Conservation (phyloP, 2,888 invertebrate genomes). For the Drymonia ruficornis region DNA sequence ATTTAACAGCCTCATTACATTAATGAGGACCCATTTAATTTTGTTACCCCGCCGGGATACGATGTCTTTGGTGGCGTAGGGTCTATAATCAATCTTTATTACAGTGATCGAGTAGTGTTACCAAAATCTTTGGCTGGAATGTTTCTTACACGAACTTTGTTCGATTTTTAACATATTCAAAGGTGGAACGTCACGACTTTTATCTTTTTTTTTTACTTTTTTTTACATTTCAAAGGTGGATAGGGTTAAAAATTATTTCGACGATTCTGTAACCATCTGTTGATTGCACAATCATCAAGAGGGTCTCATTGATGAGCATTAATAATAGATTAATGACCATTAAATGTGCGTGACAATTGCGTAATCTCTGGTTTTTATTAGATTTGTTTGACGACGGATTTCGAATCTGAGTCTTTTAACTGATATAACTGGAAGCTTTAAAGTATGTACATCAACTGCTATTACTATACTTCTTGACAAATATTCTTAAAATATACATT, state of each 20-base stretch:
- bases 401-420: no score
- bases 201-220: no score
- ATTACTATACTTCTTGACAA: slow-evolving; percentile 4
- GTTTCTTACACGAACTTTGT: background rate
- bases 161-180: background rate
- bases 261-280: background rate
- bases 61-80: background rate
- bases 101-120: background rate
- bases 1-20: background rate
- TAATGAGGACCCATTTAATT: background rate
- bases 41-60: background rate
- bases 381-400: no score
- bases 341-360: slow-evolving; percentile 13
- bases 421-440: background rate
- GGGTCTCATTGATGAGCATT: slow-evolving; percentile 36
- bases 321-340: slow-evolving; percentile 22
- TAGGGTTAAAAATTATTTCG: background rate
- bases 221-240: no score
- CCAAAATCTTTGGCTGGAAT: background rate
- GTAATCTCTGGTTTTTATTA: slow-evolving; percentile 5
- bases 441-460: background rate
- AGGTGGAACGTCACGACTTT: no score
- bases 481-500: slow-evolving; percentile 5
- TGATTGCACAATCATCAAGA: slow-evolving; percentile 29
- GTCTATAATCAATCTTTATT: background rate